These are phyloP conservation scores for Ameiurus melas DNA, from an alignment of 2,113 vertebrate species.

Conservation along the genomic window DNA sequence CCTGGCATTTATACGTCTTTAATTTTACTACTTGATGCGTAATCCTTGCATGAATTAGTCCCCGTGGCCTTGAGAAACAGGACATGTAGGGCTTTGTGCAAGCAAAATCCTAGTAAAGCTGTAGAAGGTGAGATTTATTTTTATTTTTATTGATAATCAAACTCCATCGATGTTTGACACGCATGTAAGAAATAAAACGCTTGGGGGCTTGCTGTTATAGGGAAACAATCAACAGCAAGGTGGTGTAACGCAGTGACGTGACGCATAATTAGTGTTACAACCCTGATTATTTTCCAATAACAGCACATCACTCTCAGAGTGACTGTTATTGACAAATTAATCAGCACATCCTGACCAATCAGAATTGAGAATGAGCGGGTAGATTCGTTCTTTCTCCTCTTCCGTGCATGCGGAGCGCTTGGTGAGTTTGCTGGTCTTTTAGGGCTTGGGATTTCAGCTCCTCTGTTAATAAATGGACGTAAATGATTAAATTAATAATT, in stretches of 20 bases:
- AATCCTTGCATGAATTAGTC: too few species aligned
- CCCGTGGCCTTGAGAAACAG: not conserved
- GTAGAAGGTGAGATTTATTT: not conserved
- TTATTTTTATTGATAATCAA: not conserved
- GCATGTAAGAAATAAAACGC: not conserved
- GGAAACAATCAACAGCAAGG: not conserved
- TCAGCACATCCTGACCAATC: not conserved
- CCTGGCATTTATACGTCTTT: not conserved
- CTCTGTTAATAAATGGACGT: not conserved
- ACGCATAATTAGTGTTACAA: too few species aligned
- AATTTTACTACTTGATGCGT: not conserved
- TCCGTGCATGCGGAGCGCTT: not conserved
- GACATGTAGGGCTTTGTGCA: not conserved
- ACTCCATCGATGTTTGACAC: not conserved
- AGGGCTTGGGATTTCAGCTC: not conserved
- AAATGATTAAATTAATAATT: not conserved
- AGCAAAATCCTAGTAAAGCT: not conserved
- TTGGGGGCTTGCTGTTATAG: not conserved
- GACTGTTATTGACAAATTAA: not conserved
- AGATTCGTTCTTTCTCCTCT: not conserved
- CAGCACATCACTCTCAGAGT: not conserved
- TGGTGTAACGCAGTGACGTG: not conserved
- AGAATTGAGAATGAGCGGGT: not conserved
- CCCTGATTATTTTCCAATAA: not conserved
- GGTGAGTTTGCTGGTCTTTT: too few species aligned